Evolutionary conservation across 2,888 invertebrate species (phyloP), one percentile per base, ranked within the genome.

Genomic region (Molorchus minor): DNA sequence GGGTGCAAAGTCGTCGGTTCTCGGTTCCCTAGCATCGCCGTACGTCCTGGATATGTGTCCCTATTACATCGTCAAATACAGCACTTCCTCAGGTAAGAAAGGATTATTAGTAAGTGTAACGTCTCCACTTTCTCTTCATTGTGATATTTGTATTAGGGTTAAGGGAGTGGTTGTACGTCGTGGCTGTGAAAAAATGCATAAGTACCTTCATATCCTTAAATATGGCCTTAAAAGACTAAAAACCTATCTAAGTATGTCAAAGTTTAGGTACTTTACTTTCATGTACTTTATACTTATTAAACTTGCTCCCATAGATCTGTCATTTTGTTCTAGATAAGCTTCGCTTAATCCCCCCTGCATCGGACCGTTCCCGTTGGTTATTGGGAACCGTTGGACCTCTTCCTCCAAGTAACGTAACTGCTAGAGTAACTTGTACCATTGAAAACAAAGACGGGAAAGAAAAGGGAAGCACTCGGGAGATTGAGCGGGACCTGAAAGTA

Each of bases 41-140:
- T 77, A 73, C 63, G 65, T 76, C 38, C 40, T 61, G 41, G 79
- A 82, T 46, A 75, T 86, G 46, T 87, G 87, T 62, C 81, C 82
- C 0, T 77, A 80, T 49, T 82, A 81, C 65, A 78, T 79, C 40
- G 75, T 86, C 25, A 80, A 77, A 56, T 87, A 87, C 45, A 36
- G 67, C 83, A 13, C 69, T 79, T 17, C 80, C 81, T 52, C 62
- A 70, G 82, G 83, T 82, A 74, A 76, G 75, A 68, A 47, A 38
- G n/a, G n/a, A n/a, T n/a, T n/a, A n/a, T n/a, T n/a, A n/a, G n/a
- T n/a, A n/a, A n/a, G n/a, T n/a, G n/a, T n/a, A n/a, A n/a, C n/a
- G n/a, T n/a, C n/a, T n/a, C n/a, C n/a, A n/a, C n/a, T n/a, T n/a
- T n/a, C n/a, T n/a, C n/a, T n/a, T n/a, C n/a, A n/a, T n/a, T n/a